phyloP scores from a whole-genome alignment of 2,888 invertebrate species.

The Leptothorax acervorum region DNA sequence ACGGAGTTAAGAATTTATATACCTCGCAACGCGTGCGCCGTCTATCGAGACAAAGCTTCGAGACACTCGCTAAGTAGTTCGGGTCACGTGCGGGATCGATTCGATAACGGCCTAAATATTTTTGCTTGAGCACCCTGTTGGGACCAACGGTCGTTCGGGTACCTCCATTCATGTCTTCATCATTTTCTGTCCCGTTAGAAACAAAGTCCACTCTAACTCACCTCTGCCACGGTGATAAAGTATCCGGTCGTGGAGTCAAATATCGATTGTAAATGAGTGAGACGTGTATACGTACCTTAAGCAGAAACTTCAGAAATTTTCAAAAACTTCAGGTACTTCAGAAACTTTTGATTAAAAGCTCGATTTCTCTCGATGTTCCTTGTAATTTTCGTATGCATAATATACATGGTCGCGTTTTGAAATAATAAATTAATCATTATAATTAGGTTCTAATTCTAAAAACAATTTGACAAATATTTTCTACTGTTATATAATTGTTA shows the following conservation, averaged over 20 bases:
- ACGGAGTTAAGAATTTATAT: constrained; percentile 32
- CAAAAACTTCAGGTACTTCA: constrained; percentile 13
- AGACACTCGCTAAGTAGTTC: constrained; percentile 52
- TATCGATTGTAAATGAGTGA: constrained; percentile 52
- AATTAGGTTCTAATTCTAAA: background rate
- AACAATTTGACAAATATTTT: background rate
- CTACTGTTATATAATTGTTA: background rate
- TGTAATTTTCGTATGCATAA: constrained; percentile 10
- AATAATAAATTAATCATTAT: background rate
- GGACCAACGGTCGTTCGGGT: constrained; percentile 59
- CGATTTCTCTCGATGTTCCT: constrained; percentile 21
- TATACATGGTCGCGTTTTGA: background rate
- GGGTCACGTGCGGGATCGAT: constrained; percentile 59
- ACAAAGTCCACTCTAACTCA: constrained; percentile 53
- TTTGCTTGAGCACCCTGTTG: constrained; percentile 70
- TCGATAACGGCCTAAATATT: constrained; percentile 75
- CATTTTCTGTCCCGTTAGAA: constrained; percentile 58
- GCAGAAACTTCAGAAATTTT: constrained; percentile 31
- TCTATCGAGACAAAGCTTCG: constrained; percentile 65
- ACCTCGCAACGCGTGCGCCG: constrained; percentile 15
- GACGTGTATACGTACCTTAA: constrained; percentile 31
- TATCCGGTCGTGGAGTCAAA: constrained; percentile 48
- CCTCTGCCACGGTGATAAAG: constrained; percentile 37
- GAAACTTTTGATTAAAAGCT: constrained; percentile 30
- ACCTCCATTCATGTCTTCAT: constrained; percentile 55